A percentile compares a stretch with the other conserved stretches of the same genome.
phyloP scores from a whole-genome alignment of 2,113 vertebrate species.

The Lamprologus lemairii region DNA sequence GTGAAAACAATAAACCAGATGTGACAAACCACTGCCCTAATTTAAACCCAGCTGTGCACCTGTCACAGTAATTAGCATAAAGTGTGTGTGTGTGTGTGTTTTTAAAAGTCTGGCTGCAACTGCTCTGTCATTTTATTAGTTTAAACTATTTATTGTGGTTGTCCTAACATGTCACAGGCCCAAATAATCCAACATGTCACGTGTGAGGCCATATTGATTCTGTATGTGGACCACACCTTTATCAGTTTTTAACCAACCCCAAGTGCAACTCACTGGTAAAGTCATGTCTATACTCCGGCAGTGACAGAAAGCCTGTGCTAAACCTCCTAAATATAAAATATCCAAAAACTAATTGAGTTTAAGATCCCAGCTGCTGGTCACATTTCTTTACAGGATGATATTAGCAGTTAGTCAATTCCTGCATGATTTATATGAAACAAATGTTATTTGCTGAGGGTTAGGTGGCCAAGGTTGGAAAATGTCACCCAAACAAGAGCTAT shows the following conservation, averaged over 20 bases:
- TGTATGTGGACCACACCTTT: conserved; percentile 9
- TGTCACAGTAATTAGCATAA: not conserved
- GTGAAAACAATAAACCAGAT: not conserved
- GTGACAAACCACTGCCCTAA: not conserved
- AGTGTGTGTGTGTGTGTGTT: not conserved
- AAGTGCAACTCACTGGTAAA: conserved; percentile 1
- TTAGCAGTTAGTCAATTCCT: not conserved
- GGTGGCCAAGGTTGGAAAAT: not conserved
- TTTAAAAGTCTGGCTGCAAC: not conserved
- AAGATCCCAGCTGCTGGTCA: not conserved
- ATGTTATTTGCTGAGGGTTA: not conserved
- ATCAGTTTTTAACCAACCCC: not conserved
- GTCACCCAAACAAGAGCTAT: not conserved
- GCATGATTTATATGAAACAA: not conserved
- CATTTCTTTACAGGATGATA: not conserved
- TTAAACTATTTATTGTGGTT: not conserved
- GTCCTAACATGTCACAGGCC: not conserved
- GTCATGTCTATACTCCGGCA: not conserved
- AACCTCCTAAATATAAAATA: not conserved
- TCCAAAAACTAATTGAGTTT: not conserved
- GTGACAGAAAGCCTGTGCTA: not conserved
- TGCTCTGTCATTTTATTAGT: not conserved
- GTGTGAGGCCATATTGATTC: not conserved
- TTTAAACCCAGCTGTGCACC: not conserved
- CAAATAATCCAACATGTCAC: not conserved